Evolutionary conservation across 2,113 vertebrate genomes (phyloP), one percentile per base, ranked within the genome.

Genomic region (Nerophis lumbriciformis): DNA sequence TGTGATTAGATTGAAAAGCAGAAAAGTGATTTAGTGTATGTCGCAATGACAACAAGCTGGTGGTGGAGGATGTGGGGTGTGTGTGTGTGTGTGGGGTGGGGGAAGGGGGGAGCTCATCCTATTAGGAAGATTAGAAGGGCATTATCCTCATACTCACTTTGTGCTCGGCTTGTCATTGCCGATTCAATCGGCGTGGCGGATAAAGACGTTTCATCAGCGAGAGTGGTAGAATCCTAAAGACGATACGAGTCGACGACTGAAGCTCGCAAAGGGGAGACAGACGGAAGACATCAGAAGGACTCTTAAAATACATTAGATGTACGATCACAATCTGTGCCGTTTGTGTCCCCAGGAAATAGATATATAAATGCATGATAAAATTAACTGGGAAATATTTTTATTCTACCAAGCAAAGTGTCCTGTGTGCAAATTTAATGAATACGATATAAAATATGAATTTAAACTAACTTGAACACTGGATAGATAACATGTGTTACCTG

Each of bases 181-280:
- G 48, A 68, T 49, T 13, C 28, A 16, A 66, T 69, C 52, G 69
- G 11, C 37, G 28, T 58, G n/a, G 55, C 48, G 5, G 51, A 58
- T 14, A 65, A 52, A 66, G 5, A 60, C 11, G 42, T n/a, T 15
- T 19, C 54, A 53, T 72, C 82, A 78, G 72, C 75, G 87, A 88
- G 75, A 87, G 87, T 80, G 83, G 82, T n/a, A 15, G 44, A 47
- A 63, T 45, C 42, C 59, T 15, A 45, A 14, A 59, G 50, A 50
- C 8, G 39, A 13, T 6, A 49, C 16, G 12, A 35, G 7, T 54
- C 15, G 5, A 38, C 6, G 13, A 59, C 48, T 50, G n/a, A 8
- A 50, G 48, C 48, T 16, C 8, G 9, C 48, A 19, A 9, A 28
- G 4, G 39, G 39, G 39, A n/a, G 48, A 19, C 13, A 36, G 8